Percentiles rank a stretch among this genome's conserved stretches.
Conservation (phyloP, 64 coral and sea anemone genomes). For the Actinia tenebrosa region DNA sequence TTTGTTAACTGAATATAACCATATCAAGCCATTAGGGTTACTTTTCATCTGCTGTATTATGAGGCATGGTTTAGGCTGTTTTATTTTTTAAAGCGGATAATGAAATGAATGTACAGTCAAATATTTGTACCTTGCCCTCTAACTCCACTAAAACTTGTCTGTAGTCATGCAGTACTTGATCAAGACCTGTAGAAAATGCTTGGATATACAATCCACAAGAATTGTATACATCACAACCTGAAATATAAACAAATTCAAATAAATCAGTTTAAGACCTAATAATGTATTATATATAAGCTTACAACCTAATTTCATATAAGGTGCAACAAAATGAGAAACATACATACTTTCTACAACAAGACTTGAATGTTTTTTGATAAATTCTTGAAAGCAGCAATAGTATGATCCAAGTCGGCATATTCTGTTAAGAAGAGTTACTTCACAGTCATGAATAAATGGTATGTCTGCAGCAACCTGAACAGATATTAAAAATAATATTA, state of each 20-base stretch:
- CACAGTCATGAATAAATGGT: constrained; percentile 89
- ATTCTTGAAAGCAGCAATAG: constrained; percentile 69
- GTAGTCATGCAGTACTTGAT: constrained; percentile 84
- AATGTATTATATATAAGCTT: no score
- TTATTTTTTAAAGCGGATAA: no score
- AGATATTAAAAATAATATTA: background rate
- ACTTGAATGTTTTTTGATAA: constrained; percentile 64
- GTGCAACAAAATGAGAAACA: no score
- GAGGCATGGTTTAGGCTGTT: no score
- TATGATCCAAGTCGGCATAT: constrained; percentile 86
- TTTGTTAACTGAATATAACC: no score
- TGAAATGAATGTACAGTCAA: background rate
- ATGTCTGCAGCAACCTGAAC: constrained; percentile 86
- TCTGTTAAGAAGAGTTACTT: constrained; percentile 79
- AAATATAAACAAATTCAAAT: background rate
- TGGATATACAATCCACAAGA: constrained; percentile 85
- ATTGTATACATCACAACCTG: background rate
- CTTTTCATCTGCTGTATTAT: no score
- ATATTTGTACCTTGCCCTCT: constrained; percentile 62
- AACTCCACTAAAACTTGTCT: constrained; percentile 67
- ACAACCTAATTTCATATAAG: no score
- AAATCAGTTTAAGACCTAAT: background rate
- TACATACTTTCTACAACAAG: background rate
- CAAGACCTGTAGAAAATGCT: constrained; percentile 89
- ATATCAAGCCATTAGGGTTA: no score